Base-by-base conservation (phyloP, 2,888 invertebrate species). In the Drosophila quasianomalipes region DNA sequence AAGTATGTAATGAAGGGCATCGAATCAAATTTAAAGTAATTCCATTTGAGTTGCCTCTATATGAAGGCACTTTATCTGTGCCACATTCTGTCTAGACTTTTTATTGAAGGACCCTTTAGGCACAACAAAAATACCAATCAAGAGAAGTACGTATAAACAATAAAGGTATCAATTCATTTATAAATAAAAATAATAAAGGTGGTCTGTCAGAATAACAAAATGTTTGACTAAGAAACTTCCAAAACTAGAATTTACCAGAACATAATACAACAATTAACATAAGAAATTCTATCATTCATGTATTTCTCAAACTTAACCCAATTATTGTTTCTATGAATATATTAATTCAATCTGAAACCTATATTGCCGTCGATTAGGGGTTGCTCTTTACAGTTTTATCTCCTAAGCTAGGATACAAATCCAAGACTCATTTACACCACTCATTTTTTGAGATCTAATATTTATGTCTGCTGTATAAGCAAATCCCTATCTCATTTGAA, bases 401-500 rank as follows among this genome's bases (percentile, higher is more conserved):
- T 14, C 1, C 7, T 7, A 14, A 22, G 7, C 14, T 14, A 7
- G 2, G 12, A 47, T 22, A 7, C 7, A 22, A 22, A 22, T 7
- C 22, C 7, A 47, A 47, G n/a, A 0, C n/a, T n/a, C 41, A n/a
- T 41, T 41, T 10, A n/a, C 9, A 4, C 4, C 0, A 4, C 10
- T n/a, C 10, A 41, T 41, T 41, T 41, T 41, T 37, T 37, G 41
- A 41, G 1, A 16, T 26, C 16, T 16, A 16, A 26, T 9, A 26
- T 47, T 22, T 22, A 14, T 47, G 22, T 26, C 26, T 12, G 22
- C 22, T 16, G 3, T 16, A 33, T 9, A 12, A 12, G 1, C 26
- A 49, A 51, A n/a, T 28, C 41, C 16, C 31, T 51, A 44, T 73
- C 51, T 47, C 12, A 60, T 51, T 68, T 68, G 62, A 76, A 67